phyloP scores from a whole-genome alignment of 2,888 invertebrate genomes.

The Palloptera scutellata region DNA sequence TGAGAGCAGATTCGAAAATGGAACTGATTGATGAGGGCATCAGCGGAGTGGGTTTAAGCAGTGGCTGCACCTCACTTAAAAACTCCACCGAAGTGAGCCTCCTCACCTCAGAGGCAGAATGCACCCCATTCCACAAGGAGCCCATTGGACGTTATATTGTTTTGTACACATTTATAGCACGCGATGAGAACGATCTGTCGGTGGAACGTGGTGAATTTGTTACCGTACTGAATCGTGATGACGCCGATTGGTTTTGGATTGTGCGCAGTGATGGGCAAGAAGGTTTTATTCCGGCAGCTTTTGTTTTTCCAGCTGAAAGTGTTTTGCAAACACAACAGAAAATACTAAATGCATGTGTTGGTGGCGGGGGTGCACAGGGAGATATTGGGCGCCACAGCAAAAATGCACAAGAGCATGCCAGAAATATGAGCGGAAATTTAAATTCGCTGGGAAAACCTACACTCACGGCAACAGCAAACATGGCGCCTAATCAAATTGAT shows the following conservation, averaged over 20 bases:
- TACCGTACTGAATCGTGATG: constrained; percentile 93
- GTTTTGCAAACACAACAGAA: constrained; percentile 68
- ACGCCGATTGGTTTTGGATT: constrained; percentile 98
- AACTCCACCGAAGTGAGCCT: constrained; percentile 65
- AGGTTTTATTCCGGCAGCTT: constrained; percentile 94
- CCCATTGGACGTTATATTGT: constrained; percentile 91
- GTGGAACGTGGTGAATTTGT: constrained; percentile 95
- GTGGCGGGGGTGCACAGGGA: not conserved
- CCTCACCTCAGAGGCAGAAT: constrained; percentile 68
- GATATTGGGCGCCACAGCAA: not conserved
- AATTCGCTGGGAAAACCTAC: constrained; percentile 41
- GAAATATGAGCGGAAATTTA: constrained; percentile 37
- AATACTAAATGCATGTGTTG: constrained; percentile 26
- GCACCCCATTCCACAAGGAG: constrained; percentile 78
- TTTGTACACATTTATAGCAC: constrained; percentile 89
- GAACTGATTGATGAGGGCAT: constrained; percentile 57
- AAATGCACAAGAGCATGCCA: constrained; percentile 22
- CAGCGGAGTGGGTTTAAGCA: constrained; percentile 35
- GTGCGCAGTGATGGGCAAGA: constrained; percentile 91
- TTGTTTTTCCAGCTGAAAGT: constrained; percentile 89
- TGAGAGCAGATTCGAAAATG: constrained; percentile 47
- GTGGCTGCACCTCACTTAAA: constrained; percentile 45
- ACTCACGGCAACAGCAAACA: constrained; percentile 9
- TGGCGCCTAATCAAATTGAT: constrained; percentile 26
- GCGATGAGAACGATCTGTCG: constrained; percentile 93